phyloP scores from a whole-genome alignment of 2,888 invertebrate genomes.

The Drosophila bunnanda region DNA sequence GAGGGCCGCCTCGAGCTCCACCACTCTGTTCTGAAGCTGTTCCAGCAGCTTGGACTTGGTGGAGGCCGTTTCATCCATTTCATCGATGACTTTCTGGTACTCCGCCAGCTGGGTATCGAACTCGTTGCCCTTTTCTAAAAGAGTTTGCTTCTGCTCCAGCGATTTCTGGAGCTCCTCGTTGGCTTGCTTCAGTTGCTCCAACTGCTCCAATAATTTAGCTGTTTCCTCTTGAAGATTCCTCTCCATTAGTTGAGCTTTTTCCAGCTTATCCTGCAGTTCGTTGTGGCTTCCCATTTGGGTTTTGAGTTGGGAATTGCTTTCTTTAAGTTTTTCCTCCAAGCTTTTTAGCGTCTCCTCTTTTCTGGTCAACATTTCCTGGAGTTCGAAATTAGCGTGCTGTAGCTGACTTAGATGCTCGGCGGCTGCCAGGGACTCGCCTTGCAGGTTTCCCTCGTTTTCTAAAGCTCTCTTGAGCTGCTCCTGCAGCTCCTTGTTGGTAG shows the following conservation, averaged over 20 bases:
- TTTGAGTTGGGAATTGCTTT: constrained; percentile 25
- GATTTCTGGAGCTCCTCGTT: constrained; percentile 50
- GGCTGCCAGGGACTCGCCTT: constrained; percentile 38
- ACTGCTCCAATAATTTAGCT: constrained; percentile 51
- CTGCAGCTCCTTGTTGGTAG: constrained; percentile 53
- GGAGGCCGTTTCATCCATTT: constrained; percentile 73
- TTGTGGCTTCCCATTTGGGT: constrained; percentile 36
- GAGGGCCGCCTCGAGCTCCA: constrained; percentile 59
- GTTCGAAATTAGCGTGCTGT: constrained; percentile 24
- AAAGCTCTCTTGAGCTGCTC: constrained; percentile 46
- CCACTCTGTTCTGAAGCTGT: constrained; percentile 57
- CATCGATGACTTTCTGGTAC: constrained; percentile 78
- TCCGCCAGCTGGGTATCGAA: constrained; percentile 66
- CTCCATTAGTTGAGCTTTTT: constrained; percentile 45
- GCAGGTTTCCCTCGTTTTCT: constrained; percentile 42
- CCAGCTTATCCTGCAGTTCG: constrained; percentile 56
- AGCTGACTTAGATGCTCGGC: constrained; percentile 42
- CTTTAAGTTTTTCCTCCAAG: constrained; percentile 25
- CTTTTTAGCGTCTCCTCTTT: not conserved
- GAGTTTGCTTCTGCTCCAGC: constrained; percentile 48
- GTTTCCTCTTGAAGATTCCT: constrained; percentile 25
- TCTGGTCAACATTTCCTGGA: constrained; percentile 1
- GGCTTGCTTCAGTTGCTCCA: constrained; percentile 56
- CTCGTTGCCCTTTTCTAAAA: constrained; percentile 59
- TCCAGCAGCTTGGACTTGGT: constrained; percentile 56